Percentiles rank a stretch among this genome's conserved stretches.
These are phyloP conservation scores for Leucopsar rothschildi DNA, from an alignment of 2,113 vertebrate genomes.

Conservation along the genomic window DNA sequence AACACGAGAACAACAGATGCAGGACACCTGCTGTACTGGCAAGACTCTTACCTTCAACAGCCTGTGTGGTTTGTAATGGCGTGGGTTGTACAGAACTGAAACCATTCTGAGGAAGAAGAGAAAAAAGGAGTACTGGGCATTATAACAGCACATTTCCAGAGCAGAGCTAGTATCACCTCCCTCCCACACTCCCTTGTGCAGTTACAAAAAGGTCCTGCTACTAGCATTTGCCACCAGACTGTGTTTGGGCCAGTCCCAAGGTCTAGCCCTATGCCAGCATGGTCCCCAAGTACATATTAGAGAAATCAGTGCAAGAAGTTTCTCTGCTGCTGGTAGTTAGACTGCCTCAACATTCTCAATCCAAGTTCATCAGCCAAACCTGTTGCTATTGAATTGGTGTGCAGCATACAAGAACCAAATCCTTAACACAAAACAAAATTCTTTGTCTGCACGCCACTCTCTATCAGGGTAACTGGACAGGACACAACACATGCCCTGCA, in stretches of 20 bases:
- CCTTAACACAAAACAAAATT: background rate
- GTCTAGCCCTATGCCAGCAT: background rate
- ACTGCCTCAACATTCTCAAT: background rate
- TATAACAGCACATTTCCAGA: background rate
- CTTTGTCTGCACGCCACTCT: background rate
- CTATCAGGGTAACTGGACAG: background rate
- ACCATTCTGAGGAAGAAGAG: constrained; percentile 81
- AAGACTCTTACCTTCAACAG: constrained; percentile 84
- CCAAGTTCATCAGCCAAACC: background rate
- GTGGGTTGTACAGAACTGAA: constrained; percentile 88
- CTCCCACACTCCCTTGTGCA: background rate
- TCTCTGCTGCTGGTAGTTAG: background rate
- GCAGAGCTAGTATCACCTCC: background rate
- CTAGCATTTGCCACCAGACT: background rate
- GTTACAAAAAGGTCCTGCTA: background rate
- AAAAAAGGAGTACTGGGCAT: background rate
- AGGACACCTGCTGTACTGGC: background rate
- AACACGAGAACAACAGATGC: accelerated
- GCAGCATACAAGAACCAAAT: background rate
- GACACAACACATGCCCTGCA: background rate
- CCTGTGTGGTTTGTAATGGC: constrained; percentile 85
- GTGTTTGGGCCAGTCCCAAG: background rate
- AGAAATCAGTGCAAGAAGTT: background rate
- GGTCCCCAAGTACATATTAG: accelerated
- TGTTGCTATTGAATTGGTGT: background rate